These are phyloP conservation scores for Medauroidea extradentata DNA, from an alignment of 1,140 invertebrate genomes.

Conservation along the genomic window DNA sequence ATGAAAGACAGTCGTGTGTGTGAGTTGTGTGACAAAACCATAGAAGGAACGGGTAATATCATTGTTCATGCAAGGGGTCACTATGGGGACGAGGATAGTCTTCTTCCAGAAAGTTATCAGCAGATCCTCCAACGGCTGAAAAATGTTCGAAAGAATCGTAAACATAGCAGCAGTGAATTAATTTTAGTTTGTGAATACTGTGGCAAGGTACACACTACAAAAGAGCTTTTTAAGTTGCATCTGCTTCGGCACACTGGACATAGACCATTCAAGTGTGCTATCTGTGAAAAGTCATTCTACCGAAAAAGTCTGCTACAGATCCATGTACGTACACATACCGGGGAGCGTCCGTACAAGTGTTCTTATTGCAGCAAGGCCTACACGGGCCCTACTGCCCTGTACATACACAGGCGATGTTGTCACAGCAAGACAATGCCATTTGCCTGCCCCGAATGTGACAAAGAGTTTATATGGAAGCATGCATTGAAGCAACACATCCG, in stretches of 20 bases:
- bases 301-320: neutral
- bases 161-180: too few relatives aligned
- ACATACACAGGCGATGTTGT: constrained; percentile 1
- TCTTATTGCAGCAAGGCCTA: constrained; percentile 5
- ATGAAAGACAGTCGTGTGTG: neutral
- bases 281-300: constrained; percentile 48
- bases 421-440: neutral
- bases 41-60: neutral
- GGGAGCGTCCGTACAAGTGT: constrained; percentile 13
- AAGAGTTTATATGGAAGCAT: constrained; percentile 1
- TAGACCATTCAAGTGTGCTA: constrained; percentile 70
- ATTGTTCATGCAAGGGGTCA: neutral
- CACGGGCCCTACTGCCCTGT: constrained; percentile 8
- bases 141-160: too few relatives aligned
- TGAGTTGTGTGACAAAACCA: neutral
- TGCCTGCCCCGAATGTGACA: constrained; percentile 1
- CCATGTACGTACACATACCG: constrained; percentile 10
- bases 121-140: too few relatives aligned
- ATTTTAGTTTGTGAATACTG: constrained; percentile 3
- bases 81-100: neutral
- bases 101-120: neutral
- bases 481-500: neutral
- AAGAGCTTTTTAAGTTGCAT: constrained; percentile 63
- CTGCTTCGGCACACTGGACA: constrained; percentile 73
- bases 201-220: neutral